phyloP scores from a whole-genome alignment of 2,888 invertebrate genomes.

The Drosophila fulvimacula region DNA sequence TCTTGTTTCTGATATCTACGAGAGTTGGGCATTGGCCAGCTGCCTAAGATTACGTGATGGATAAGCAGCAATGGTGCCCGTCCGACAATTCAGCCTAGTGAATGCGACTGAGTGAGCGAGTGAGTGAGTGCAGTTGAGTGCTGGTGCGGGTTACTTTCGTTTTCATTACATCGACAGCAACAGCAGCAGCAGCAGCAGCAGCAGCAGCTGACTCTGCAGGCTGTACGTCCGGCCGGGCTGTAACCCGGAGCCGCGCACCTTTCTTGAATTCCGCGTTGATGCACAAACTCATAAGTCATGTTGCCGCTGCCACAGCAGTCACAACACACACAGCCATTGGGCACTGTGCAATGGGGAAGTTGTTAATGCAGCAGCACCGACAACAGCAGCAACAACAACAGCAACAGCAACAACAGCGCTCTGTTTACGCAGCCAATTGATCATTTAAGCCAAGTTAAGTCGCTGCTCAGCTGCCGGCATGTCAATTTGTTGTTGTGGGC shows the following conservation, averaged over 20 bases:
- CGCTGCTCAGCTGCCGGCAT: constrained; percentile 42
- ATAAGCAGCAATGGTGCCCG: constrained; percentile 42
- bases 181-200: constrained; percentile 20
- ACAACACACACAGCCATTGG: constrained; percentile 19
- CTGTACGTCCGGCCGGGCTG: constrained; percentile 25
- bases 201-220: constrained; percentile 56
- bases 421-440: constrained; percentile 74
- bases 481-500: constrained; percentile 71
- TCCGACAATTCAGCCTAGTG: constrained; percentile 25
- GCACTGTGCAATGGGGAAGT: constrained; percentile 70
- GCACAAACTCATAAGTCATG: constrained; percentile 78
- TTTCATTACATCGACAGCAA: constrained; percentile 70
- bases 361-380: constrained; percentile 69
- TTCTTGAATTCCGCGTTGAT: constrained; percentile 73
- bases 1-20: background rate
- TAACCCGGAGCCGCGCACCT: constrained; percentile 45
- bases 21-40: background rate
- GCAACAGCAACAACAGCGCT: constrained; percentile 23
- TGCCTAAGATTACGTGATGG: constrained; percentile 15
- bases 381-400: constrained; percentile 23
- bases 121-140: constrained; percentile 34
- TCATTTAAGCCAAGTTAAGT: constrained; percentile 76
- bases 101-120: constrained; percentile 33
- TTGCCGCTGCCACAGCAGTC: constrained; percentile 42
- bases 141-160: constrained; percentile 78